Evolutionary conservation across 2,113 vertebrate genomes (phyloP).

Genomic region (Barnardius zonarius): DNA sequence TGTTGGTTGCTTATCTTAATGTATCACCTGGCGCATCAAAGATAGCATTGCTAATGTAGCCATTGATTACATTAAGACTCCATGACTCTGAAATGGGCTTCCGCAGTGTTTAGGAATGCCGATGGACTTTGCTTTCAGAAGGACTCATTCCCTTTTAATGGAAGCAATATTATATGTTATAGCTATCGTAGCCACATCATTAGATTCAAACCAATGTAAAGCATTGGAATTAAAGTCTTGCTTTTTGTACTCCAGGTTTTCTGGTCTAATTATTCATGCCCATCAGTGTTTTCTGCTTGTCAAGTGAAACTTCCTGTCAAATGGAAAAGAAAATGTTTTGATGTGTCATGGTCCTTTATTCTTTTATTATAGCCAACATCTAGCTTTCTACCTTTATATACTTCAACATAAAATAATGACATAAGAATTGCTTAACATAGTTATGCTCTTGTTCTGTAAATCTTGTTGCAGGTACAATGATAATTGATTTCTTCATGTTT

Average conservation of each 20-base stretch:
- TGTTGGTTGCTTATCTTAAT: neutral
- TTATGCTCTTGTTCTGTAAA: neutral
- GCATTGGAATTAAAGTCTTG: neutral
- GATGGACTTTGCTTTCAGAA: neutral
- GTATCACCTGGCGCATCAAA: neutral
- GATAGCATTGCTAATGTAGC: neutral
- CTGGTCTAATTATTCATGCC: neutral
- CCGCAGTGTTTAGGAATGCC: neutral
- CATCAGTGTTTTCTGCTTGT: neutral
- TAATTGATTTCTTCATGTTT: neutral
- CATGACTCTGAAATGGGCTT: neutral
- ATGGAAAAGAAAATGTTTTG: neutral
- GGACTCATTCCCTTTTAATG: neutral
- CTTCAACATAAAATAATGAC: neutral
- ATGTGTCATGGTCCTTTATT: neutral
- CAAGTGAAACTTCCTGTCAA: neutral
- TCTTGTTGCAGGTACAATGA: neutral
- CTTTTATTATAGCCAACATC: neutral
- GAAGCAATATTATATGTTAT: neutral
- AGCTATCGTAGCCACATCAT: neutral
- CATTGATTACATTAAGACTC: neutral
- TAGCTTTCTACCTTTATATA: neutral
- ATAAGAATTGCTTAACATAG: neutral
- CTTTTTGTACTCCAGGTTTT: neutral
- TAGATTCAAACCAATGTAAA: neutral